Conservation (phyloP, 2,113 vertebrate genomes). For the Thryonomys swinderianus region DNA sequence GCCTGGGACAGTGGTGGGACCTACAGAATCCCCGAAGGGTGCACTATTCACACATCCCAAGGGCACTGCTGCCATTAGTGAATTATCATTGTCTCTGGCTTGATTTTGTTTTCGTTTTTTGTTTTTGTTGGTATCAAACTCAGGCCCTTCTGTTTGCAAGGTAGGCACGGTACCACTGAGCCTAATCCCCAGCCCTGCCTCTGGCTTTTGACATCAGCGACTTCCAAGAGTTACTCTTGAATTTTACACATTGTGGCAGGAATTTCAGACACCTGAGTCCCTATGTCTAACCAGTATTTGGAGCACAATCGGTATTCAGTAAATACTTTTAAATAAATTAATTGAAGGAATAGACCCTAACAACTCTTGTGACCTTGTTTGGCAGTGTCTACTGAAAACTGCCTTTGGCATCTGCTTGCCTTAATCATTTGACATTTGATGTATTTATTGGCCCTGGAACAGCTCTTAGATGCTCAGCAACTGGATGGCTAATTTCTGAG, state of each 20-base stretch:
- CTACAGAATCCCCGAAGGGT: neutral
- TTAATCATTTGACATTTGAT: neutral
- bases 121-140: no score
- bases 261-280: neutral
- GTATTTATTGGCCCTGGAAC: neutral
- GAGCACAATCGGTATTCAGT: neutral
- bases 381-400: neutral
- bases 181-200: no score
- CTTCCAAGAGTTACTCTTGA: neutral
- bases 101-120: no score
- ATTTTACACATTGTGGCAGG: neutral
- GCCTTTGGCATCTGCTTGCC: neutral
- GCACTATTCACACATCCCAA: neutral
- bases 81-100: neutral
- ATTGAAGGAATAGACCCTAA: neutral
- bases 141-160: no score
- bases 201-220: neutral
- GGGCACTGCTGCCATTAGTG: neutral
- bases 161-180: no score
- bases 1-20: neutral
- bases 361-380: neutral
- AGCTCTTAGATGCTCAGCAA: neutral
- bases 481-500: slow-evolving; percentile 10
- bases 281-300: neutral
- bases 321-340: neutral